phyloP scores from a whole-genome alignment of 2,113 vertebrate species.

The Lophochroa leadbeateri region DNA sequence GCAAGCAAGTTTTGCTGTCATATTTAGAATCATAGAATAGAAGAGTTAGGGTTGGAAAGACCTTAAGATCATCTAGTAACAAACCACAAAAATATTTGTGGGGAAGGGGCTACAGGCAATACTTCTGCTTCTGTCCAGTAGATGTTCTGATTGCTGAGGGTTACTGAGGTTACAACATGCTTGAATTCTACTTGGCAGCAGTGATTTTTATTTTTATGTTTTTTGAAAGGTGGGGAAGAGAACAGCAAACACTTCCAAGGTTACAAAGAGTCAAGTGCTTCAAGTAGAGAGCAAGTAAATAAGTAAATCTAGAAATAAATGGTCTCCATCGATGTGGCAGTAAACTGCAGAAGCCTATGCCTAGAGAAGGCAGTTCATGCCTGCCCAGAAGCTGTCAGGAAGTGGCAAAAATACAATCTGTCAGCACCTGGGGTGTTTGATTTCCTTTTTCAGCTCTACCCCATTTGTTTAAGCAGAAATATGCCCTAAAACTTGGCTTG shows the following conservation, averaged over 20 bases:
- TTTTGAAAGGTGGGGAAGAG: background rate
- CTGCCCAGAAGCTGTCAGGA: constrained; percentile 23
- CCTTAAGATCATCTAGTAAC: too few relatives aligned
- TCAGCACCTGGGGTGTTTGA: background rate
- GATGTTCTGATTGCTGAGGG: background rate
- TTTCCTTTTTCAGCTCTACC: background rate
- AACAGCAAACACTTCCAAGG: background rate
- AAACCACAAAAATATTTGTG: background rate
- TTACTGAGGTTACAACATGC: background rate
- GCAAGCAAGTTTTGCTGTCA: too few relatives aligned
- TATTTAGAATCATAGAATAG: too few relatives aligned
- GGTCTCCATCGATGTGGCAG: background rate
- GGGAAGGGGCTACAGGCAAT: background rate
- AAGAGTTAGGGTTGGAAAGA: too few relatives aligned
- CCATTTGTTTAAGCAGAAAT: background rate
- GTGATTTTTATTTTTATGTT: background rate
- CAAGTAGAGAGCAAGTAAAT: background rate
- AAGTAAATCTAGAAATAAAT: background rate
- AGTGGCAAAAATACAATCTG: background rate
- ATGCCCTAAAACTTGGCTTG: background rate
- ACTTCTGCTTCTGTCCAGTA: background rate
- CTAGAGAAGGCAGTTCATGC: background rate
- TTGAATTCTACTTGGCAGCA: background rate
- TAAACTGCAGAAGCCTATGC: background rate
- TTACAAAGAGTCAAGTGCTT: background rate